These are phyloP conservation scores for Coelopa pilipes DNA, from an alignment of 2,888 invertebrate genomes.

Conservation along the genomic window DNA sequence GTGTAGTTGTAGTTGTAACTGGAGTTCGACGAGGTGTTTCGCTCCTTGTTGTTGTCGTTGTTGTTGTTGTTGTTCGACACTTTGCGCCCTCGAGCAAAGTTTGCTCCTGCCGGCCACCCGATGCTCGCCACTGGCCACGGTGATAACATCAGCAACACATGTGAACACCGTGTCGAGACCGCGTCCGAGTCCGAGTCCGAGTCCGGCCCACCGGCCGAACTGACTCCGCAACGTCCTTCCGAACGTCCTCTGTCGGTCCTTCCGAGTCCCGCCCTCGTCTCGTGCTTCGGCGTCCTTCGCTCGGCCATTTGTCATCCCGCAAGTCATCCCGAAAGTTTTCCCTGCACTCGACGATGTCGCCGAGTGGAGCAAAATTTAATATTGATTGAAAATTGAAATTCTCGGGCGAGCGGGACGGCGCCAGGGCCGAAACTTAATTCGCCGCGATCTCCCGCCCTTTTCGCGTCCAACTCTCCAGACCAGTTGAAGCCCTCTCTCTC, in stretches of 20 bases:
- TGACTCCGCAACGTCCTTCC: too few relatives aligned
- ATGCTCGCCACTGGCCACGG: neutral
- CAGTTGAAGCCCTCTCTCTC: too few relatives aligned
- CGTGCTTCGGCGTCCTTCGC: slow-evolving; percentile 11
- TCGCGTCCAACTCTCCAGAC: neutral
- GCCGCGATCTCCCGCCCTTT: neutral
- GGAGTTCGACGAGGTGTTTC: neutral
- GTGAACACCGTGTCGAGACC: slow-evolving; percentile 29
- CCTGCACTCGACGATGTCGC: neutral
- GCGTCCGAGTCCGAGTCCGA: too few relatives aligned
- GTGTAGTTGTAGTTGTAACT: too few relatives aligned
- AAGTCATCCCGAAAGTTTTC: slow-evolving; percentile 12
- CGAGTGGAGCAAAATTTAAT: slow-evolving; percentile 37
- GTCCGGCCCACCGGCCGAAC: too few relatives aligned
- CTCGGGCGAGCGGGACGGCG: too few relatives aligned
- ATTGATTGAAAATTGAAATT: slow-evolving; percentile 22
- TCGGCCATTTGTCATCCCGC: slow-evolving; percentile 30
- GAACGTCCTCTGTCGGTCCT: too few relatives aligned
- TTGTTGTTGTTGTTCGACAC: too few relatives aligned
- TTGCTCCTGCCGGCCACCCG: neutral
- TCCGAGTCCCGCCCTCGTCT: too few relatives aligned
- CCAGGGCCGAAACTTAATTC: slow-evolving; percentile 16
- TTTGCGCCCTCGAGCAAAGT: too few relatives aligned
- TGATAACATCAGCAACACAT: slow-evolving; percentile 37
- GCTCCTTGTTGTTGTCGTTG: neutral